A percentile compares a stretch with the other conserved stretches of the same genome.
Conservation (phyloP, 2,113 vertebrate species). For the Gracilinanus agilis region DNA sequence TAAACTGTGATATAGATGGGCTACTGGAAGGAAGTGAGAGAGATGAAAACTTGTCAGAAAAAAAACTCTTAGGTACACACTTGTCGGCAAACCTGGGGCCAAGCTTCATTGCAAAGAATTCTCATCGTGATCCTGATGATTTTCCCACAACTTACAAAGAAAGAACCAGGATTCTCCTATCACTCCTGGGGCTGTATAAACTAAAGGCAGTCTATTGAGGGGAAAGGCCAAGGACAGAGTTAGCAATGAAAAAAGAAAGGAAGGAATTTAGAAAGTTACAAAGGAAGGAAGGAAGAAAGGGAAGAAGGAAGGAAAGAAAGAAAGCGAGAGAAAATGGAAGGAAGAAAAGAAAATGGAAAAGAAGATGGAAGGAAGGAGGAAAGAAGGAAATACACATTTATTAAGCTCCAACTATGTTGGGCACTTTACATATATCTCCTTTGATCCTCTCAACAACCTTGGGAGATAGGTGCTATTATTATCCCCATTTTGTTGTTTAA, state of each 20-base stretch:
- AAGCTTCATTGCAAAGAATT: too few relatives aligned
- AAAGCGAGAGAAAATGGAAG: too few relatives aligned
- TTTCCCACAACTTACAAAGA: too few relatives aligned
- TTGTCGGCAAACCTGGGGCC: neutral
- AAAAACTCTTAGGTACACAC: neutral
- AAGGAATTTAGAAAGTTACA: neutral
- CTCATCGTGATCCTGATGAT: too few relatives aligned
- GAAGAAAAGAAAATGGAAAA: too few relatives aligned
- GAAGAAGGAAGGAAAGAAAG: neutral
- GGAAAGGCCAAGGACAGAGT: neutral
- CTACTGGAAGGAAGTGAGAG: neutral
- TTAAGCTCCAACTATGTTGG: neutral
- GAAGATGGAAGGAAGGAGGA: neutral
- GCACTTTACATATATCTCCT: neutral
- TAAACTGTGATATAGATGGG: neutral
- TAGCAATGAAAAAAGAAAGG: neutral
- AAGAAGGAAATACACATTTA: neutral
- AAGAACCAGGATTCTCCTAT: too few relatives aligned
- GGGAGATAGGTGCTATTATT: neutral
- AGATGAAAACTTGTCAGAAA: neutral
- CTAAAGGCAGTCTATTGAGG: too few relatives aligned
- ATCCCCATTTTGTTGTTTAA: neutral
- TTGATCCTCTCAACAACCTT: neutral
- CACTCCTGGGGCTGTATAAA: too few relatives aligned
- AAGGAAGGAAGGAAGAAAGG: neutral